Evolutionary conservation across 2,888 invertebrate genomes (phyloP).

Genomic region (Sipunculus nudus): DNA sequence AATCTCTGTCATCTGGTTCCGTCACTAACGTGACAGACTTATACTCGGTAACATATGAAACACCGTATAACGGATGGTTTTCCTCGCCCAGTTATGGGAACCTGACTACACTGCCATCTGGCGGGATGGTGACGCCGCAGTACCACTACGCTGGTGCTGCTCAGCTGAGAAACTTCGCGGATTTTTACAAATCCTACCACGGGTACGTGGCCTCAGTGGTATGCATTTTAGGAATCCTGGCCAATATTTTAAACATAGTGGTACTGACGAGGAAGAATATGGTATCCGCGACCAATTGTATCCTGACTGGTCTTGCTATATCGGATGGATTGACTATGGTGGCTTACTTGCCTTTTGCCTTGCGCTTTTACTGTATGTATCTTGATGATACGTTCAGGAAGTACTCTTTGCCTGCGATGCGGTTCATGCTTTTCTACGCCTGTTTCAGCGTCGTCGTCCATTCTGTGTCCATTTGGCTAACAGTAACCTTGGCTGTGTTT

Average conservation of each 20-base stretch:
- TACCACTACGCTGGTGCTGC: conserved; percentile 9
- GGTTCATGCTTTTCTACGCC: conserved; percentile 77
- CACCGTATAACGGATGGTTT: no score
- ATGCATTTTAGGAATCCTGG: conserved; percentile 87
- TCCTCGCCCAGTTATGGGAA: no score
- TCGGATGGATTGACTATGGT: conserved; percentile 89
- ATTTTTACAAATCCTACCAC: conserved; percentile 70
- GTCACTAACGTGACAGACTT: no score
- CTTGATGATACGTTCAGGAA: conserved; percentile 43
- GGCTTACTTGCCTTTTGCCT: conserved; percentile 90
- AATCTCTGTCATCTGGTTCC: no score
- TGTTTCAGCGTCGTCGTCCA: conserved; percentile 87
- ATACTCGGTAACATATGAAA: no score
- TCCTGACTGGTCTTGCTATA: conserved; percentile 85
- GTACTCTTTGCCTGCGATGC: conserved; percentile 60
- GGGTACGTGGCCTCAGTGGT: conserved; percentile 85
- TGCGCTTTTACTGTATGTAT: conserved; percentile 71
- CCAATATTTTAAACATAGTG: conserved; percentile 89
- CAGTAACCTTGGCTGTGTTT: conserved; percentile 92
- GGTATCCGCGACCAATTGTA: conserved; percentile 82
- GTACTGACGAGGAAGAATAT: conserved; percentile 83
- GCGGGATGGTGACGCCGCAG: background rate
- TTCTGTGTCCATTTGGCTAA: conserved; percentile 93
- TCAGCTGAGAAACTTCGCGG: conserved; percentile 10
- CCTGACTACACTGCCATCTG: no score